phyloP scores from a whole-genome alignment of 2,113 vertebrate genomes.

The Artemisiospiza belli region DNA sequence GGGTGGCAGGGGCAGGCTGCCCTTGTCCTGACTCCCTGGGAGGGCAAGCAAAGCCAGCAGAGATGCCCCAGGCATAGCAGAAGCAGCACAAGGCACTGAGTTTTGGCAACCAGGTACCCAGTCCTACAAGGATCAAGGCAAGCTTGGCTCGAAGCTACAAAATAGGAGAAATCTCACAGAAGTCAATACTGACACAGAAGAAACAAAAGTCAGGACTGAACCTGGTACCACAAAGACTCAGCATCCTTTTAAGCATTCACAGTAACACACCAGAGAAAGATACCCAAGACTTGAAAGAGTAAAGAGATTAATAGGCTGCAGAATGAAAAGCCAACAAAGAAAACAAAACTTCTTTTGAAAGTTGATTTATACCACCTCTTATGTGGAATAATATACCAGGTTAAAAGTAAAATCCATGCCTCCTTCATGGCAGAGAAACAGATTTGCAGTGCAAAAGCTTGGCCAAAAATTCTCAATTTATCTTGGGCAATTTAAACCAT shows the following conservation, averaged over 20 bases:
- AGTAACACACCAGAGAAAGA: neutral
- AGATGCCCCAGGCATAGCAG: neutral
- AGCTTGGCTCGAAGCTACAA: neutral
- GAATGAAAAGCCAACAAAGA: neutral
- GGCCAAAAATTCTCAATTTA: neutral
- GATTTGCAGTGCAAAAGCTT: neutral
- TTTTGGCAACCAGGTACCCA: neutral
- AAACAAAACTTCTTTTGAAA: neutral
- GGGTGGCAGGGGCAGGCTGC: neutral
- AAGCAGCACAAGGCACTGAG: neutral
- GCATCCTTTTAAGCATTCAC: neutral
- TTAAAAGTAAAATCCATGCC: neutral
- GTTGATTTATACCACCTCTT: neutral
- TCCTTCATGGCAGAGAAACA: neutral
- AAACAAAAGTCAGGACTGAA: neutral
- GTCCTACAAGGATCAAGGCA: neutral
- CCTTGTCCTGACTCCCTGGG: neutral
- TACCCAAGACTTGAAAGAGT: neutral
- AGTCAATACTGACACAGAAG: rapidly evolving
- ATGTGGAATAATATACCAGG: neutral
- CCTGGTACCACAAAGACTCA: neutral
- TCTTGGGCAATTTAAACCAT: neutral
- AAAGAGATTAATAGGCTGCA: neutral
- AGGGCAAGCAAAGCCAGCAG: neutral
- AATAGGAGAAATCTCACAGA: neutral